Evolutionary conservation across 35 echinoderm and acorn worm species (phyloP).

Genomic region (Apostichopus japonicus): DNA sequence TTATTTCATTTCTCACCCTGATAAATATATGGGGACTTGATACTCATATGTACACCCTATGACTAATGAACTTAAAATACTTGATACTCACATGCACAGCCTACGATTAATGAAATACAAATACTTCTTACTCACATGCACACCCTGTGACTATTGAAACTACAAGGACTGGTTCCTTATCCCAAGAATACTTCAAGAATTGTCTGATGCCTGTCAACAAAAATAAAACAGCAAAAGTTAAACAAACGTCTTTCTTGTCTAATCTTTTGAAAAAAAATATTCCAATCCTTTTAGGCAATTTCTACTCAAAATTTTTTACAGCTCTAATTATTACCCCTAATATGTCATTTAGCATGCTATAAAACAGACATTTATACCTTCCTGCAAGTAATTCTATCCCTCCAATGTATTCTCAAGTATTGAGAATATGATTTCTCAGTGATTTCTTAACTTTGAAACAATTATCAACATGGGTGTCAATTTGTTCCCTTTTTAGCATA

Average conservation of each 20-base stretch:
- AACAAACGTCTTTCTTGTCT: neutral
- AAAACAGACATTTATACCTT: too few relatives aligned
- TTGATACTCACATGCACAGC: neutral
- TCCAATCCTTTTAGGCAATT: neutral
- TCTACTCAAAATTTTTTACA: neutral
- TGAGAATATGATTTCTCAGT: too few relatives aligned
- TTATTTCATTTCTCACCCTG: too few relatives aligned
- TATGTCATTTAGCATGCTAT: too few relatives aligned
- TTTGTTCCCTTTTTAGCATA: too few relatives aligned
- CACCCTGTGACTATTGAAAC: constrained; percentile 50
- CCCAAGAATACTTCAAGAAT: constrained; percentile 72
- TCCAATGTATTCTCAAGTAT: too few relatives aligned
- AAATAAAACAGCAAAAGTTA: constrained; percentile 26
- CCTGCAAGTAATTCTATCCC: too few relatives aligned
- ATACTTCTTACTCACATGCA: constrained; percentile 45
- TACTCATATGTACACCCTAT: neutral
- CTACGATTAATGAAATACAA: neutral
- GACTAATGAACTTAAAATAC: neutral
- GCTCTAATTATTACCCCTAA: neutral
- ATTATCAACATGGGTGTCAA: too few relatives aligned
- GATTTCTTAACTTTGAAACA: too few relatives aligned
- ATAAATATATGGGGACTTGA: too few relatives aligned
- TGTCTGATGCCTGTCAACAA: constrained; percentile 60
- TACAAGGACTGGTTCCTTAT: constrained; percentile 77
- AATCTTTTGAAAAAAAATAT: neutral